Conservation (phyloP, 1,140 invertebrate genomes). For the Sweltsa coloradensis region DNA sequence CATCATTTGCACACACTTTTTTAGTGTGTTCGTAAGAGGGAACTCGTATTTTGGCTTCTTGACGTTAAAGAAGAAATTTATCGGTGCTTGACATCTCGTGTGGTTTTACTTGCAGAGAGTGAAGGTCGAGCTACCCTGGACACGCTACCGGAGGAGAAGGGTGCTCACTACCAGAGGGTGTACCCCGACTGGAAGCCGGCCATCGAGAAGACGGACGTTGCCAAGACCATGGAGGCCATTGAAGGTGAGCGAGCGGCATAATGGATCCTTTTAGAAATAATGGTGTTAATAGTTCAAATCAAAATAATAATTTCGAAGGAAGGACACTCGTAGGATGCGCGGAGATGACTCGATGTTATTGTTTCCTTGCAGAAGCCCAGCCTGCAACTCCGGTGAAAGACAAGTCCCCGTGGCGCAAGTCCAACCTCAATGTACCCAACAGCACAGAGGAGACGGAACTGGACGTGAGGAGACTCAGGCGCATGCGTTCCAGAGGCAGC, state of each 20-base stretch:
- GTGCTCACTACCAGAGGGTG: conserved; percentile 43
- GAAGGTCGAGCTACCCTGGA: conserved; percentile 53
- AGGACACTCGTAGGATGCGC: not conserved
- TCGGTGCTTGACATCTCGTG: not conserved
- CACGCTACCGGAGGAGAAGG: conserved; percentile 52
- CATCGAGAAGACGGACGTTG: conserved; percentile 69
- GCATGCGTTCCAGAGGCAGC: conserved; percentile 33
- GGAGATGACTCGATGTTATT: not conserved
- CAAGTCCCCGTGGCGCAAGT: conserved; percentile 63
- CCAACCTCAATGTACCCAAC: conserved; percentile 48
- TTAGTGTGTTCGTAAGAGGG: not conserved
- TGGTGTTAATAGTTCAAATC: not conserved
- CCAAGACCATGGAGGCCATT: conserved; percentile 72
- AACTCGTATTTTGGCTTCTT: not conserved
- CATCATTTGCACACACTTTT: conserved; percentile 4
- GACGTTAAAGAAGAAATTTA: not conserved
- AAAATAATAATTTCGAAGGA: not conserved
- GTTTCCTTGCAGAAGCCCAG: conserved; percentile 47
- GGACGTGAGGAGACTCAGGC: conserved; percentile 30
- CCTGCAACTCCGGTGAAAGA: conserved; percentile 52
- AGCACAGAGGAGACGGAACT: conserved; percentile 41
- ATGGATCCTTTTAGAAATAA: not conserved
- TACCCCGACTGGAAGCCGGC: conserved; percentile 68
- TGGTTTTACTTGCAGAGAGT: conserved; percentile 41
- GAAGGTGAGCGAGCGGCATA: conserved; percentile 44